These are phyloP conservation scores for Azorinus chamasolen DNA, from an alignment of 2,888 invertebrate species.

Conservation along the genomic window DNA sequence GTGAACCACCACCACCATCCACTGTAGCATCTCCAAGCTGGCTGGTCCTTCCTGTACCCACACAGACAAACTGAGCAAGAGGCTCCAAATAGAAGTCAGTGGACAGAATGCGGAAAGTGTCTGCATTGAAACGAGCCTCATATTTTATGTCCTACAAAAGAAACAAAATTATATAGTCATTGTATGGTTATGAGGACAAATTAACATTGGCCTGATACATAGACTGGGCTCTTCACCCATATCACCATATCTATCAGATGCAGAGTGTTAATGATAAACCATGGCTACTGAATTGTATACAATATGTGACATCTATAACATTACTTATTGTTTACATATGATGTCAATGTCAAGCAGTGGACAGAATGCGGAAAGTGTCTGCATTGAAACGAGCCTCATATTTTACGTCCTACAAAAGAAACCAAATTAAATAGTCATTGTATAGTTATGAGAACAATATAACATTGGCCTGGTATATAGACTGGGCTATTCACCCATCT, in stretches of 20 bases:
- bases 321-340: too few species aligned
- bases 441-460: too few species aligned
- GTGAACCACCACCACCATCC: constrained; percentile 68
- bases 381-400: constrained; percentile 69
- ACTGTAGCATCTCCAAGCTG: constrained; percentile 54
- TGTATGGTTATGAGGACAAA: too few species aligned
- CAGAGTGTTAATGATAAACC: too few species aligned
- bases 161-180: neutral
- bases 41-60: constrained; percentile 63
- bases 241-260: too few species aligned
- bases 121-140: constrained; percentile 66
- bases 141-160: constrained; percentile 73
- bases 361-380: constrained; percentile 69
- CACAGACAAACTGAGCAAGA: constrained; percentile 66
- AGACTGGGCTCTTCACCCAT: too few species aligned
- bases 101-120: constrained; percentile 70
- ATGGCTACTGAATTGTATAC: too few species aligned
- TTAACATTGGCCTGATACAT: too few species aligned
- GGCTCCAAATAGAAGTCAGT: constrained; percentile 76
- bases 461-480: too few species aligned
- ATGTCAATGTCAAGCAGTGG: too few species aligned
- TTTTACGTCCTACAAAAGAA: constrained; percentile 70
- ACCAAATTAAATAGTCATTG: neutral
- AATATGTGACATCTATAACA: too few species aligned
- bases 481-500: too few species aligned